Conservation (phyloP, 2,888 invertebrate species). For the Isotomurus palustris region DNA sequence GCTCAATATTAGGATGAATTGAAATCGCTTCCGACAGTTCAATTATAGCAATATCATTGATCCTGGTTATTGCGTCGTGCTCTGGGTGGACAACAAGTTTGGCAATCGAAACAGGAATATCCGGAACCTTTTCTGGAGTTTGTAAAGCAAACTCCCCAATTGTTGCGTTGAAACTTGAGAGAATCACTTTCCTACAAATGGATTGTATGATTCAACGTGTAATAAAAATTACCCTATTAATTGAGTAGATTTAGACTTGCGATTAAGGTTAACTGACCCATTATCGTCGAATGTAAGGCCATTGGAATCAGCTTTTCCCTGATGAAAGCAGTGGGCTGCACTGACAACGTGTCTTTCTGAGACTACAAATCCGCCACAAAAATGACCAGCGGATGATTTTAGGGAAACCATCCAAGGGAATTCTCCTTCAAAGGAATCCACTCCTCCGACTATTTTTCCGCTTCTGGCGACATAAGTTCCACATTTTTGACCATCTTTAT, state of each 20-base stretch:
- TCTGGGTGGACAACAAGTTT: constrained; percentile 22
- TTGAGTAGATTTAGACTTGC: too few relatives aligned
- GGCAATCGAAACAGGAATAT: constrained; percentile 10
- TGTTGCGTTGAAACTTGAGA: constrained; percentile 18
- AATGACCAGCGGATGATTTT: constrained; percentile 27
- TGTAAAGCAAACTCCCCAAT: constrained; percentile 29
- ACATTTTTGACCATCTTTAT: too few relatives aligned
- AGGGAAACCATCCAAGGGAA: constrained; percentile 33
- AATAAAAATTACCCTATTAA: too few relatives aligned
- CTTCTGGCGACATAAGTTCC: constrained; percentile 1
- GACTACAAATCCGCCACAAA: constrained; percentile 28
- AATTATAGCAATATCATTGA: constrained; percentile 31
- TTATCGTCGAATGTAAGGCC: too few relatives aligned
- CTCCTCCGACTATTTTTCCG: constrained; percentile 25
- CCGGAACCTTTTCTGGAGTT: constrained; percentile 6
- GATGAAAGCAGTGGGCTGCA: constrained; percentile 30
- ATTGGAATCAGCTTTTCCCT: too few relatives aligned
- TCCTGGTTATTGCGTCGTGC: constrained; percentile 20
- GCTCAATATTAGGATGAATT: constrained; percentile 13
- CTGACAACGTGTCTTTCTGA: constrained; percentile 15
- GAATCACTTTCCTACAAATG: constrained; percentile 19
- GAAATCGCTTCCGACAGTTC: constrained; percentile 8
- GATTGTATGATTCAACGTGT: too few relatives aligned
- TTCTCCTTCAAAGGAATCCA: constrained; percentile 17
- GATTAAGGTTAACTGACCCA: too few relatives aligned